phyloP scores from a whole-genome alignment of 2,113 vertebrate species.

The Plecturocebus donacophilus region DNA sequence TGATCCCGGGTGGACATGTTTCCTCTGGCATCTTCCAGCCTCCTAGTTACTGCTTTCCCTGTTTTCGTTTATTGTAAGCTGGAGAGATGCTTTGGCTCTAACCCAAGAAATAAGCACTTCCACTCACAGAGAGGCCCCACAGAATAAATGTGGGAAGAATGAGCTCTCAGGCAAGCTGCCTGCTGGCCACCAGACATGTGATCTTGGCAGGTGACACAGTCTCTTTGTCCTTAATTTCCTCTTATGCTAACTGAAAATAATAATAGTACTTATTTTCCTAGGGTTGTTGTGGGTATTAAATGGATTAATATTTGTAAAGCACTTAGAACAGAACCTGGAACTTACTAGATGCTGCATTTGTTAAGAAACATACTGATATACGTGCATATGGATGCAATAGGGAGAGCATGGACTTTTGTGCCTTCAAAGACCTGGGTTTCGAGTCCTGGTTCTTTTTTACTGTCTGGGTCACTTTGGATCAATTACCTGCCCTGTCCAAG shows the following conservation, averaged over 20 bases:
- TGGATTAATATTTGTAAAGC: background rate
- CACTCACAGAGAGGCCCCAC: rapidly evolving
- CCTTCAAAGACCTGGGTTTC: background rate
- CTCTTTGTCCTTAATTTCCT: background rate
- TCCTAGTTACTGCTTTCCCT: background rate
- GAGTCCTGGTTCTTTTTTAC: background rate
- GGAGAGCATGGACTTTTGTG: background rate
- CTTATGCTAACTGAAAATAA: background rate
- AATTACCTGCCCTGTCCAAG: background rate
- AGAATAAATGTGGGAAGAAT: background rate
- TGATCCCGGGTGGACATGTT: background rate
- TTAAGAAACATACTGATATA: background rate
- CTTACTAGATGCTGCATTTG: background rate
- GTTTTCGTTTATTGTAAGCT: background rate
- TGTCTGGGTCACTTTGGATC: background rate
- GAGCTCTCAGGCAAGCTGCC: background rate
- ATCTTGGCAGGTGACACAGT: background rate
- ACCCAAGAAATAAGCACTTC: background rate
- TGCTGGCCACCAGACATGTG: background rate
- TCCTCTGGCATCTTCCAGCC: background rate
- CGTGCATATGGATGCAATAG: background rate
- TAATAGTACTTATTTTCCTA: background rate
- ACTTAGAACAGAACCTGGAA: slow-evolving; percentile 13
- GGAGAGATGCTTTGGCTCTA: background rate
- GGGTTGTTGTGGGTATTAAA: background rate